A percentile compares a stretch with the other conserved stretches of the same genome.
phyloP scores from a whole-genome alignment of 2,113 vertebrate genomes.

The Pangasianodon hypophthalmus region DNA sequence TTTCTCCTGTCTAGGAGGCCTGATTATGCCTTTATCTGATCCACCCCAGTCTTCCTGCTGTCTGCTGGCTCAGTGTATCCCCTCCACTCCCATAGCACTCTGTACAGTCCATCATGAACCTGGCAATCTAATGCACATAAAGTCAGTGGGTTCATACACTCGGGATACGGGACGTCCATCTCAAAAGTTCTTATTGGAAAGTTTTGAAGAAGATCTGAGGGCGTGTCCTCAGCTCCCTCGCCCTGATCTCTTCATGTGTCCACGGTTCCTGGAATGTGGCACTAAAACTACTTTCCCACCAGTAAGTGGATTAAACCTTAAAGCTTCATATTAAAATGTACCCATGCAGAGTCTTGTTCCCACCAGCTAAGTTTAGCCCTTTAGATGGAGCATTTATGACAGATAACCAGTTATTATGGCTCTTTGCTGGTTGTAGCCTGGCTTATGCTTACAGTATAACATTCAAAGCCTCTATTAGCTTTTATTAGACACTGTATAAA shows the following conservation, averaged over 20 bases:
- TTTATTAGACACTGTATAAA: neutral
- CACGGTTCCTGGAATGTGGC: constrained; percentile 48
- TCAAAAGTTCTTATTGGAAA: constrained; percentile 39
- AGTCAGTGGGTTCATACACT: constrained; percentile 41
- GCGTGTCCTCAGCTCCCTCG: constrained; percentile 23
- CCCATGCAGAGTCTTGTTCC: constrained; percentile 43
- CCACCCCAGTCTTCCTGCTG: constrained; percentile 29
- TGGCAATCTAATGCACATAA: neutral
- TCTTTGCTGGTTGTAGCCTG: neutral
- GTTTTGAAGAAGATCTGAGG: constrained; percentile 45
- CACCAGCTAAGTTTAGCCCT: constrained; percentile 40
- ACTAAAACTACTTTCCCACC: constrained; percentile 60
- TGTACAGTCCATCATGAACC: constrained; percentile 3
- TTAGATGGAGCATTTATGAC: constrained; percentile 45
- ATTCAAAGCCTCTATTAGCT: neutral
- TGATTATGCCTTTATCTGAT: constrained; percentile 27
- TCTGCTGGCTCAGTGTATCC: neutral
- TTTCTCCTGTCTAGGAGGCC: constrained; percentile 18
- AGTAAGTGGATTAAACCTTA: constrained; percentile 60
- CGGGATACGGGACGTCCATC: neutral
- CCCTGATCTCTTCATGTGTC: constrained; percentile 44
- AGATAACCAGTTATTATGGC: neutral
- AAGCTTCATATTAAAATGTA: constrained; percentile 59
- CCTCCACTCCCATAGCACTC: neutral
- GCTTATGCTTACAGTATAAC: constrained; percentile 2